phyloP scores from a whole-genome alignment of 2,888 invertebrate species.

The Drosophila prolongata region DNA sequence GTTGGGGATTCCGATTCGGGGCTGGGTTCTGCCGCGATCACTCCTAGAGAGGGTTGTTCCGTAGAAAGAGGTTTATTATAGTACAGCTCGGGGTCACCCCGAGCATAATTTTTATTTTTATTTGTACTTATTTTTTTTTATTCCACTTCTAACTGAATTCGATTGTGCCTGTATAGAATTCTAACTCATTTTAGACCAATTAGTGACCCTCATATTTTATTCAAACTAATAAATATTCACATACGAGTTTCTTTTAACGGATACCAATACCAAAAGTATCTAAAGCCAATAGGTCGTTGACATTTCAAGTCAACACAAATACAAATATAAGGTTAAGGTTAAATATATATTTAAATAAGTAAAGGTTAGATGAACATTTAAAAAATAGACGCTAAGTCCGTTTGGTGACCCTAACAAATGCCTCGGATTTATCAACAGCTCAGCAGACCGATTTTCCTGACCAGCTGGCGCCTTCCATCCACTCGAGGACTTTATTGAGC shows the following conservation, averaged over 20 bases:
- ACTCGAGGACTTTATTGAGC: constrained; percentile 19
- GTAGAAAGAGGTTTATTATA: neutral
- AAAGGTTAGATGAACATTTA: constrained; percentile 2
- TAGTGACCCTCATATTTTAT: too few relatives aligned
- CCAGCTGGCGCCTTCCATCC: constrained; percentile 8
- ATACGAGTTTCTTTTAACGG: neutral
- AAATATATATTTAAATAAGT: neutral
- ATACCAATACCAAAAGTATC: neutral
- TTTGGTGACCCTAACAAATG: constrained; percentile 3
- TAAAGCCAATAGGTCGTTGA: constrained; percentile 25
- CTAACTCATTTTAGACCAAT: too few relatives aligned
- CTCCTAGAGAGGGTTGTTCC: neutral
- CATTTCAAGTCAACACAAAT: constrained; percentile 7
- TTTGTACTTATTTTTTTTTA: too few relatives aligned
- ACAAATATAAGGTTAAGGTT: constrained; percentile 7
- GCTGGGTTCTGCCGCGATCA: neutral
- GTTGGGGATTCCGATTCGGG: constrained; percentile 5
- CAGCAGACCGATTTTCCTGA: neutral
- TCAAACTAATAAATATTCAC: too few relatives aligned
- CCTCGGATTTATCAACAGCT: neutral
- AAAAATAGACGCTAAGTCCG: neutral
- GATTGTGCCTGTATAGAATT: too few relatives aligned
- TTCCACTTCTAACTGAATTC: too few relatives aligned
- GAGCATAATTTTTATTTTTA: neutral
- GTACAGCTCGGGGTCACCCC: neutral